These are phyloP conservation scores for Myotis daubentonii DNA, from an alignment of 2,797 vertebrate genomes.

Conservation along the genomic window DNA sequence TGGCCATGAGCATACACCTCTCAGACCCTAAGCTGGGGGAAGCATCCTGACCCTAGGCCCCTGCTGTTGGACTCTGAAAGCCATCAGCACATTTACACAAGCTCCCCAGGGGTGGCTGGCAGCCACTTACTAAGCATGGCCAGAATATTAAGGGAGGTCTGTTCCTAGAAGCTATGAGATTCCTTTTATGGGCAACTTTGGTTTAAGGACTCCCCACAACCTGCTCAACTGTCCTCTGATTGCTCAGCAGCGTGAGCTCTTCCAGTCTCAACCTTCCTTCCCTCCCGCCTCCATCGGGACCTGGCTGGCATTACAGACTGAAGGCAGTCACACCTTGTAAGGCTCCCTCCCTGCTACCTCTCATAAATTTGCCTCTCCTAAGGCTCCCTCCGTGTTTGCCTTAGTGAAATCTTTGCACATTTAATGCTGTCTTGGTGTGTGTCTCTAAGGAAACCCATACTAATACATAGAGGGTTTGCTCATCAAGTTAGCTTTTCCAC, in stretches of 20 bases:
- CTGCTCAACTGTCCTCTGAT: neutral
- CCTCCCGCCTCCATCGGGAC: neutral
- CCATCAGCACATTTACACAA: neutral
- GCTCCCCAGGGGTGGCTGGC: neutral
- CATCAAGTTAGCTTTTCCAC: neutral
- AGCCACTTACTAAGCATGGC: neutral
- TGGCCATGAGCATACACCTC: neutral
- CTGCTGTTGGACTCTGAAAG: neutral
- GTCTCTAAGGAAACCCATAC: neutral
- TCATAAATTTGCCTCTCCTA: neutral
- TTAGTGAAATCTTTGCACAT: neutral
- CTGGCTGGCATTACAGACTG: neutral
- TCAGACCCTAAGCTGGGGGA: too few relatives aligned
- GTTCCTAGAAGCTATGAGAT: neutral
- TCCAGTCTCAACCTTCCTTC: neutral
- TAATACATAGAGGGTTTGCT: neutral
- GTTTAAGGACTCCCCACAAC: neutral
- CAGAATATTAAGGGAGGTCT: neutral
- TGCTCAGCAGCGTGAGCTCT: neutral
- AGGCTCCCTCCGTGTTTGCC: neutral
- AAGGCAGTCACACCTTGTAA: neutral
- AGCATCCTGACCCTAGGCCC: rapidly evolving
- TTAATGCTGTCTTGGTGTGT: neutral
- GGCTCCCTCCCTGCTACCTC: neutral
- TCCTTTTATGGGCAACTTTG: neutral